Percentiles rank a stretch among this genome's conserved stretches.
Conservation (phyloP, 2,113 vertebrate genomes). For the Chamaea fasciata region DNA sequence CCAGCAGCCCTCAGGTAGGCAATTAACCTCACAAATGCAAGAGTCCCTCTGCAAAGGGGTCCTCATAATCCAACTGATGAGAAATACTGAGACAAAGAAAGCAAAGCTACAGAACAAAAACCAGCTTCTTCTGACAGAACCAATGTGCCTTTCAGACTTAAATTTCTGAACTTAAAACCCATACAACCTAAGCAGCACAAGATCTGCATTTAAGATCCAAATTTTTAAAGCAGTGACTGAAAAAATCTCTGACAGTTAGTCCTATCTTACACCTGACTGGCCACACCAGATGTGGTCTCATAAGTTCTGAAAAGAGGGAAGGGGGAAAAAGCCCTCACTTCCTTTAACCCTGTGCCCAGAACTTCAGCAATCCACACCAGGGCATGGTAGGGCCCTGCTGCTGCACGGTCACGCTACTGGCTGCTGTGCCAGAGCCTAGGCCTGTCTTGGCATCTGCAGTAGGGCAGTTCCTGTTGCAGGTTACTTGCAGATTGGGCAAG, state of each 20-base stretch:
- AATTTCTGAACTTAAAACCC: background rate
- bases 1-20: background rate
- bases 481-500: background rate
- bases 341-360: background rate
- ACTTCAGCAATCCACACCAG: background rate
- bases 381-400: rapidly evolving
- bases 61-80: background rate
- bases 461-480: background rate
- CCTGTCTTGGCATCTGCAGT: background rate
- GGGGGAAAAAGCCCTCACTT: rapidly evolving
- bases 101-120: background rate
- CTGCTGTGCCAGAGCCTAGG: background rate
- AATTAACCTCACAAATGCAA: background rate
- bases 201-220: background rate
- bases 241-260: background rate
- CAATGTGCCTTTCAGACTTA: background rate
- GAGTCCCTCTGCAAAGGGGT: background rate
- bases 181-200: background rate
- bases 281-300: background rate
- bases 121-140: background rate
- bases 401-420: rapidly evolving
- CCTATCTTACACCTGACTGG: background rate
- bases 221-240: background rate
- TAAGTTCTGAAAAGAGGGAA: background rate
- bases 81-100: background rate